Percentiles rank a stretch among this genome's conserved stretches.
These are phyloP conservation scores for Cephus cinctus DNA, from an alignment of 1,140 invertebrate species.

Conservation along the genomic window DNA sequence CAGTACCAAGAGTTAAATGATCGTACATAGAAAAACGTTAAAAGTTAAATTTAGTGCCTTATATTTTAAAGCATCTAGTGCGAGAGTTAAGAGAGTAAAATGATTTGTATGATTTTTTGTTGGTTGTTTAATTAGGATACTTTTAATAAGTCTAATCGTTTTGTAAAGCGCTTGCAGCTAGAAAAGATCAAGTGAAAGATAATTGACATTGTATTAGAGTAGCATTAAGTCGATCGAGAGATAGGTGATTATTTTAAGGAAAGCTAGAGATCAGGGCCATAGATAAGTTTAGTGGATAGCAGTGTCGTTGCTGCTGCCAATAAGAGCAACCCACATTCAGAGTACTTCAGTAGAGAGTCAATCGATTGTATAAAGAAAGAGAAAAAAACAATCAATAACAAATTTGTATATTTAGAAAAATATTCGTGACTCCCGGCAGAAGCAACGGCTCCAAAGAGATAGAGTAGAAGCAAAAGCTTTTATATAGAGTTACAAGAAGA, in stretches of 20 bases:
- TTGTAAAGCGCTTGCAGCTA: slow-evolving; percentile 40
- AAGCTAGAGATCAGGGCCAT: slow-evolving; percentile 52
- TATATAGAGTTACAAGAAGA: slow-evolving; percentile 38
- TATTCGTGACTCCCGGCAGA: slow-evolving; percentile 35
- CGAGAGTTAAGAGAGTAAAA: slow-evolving; percentile 26
- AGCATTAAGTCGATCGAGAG: slow-evolving; percentile 23
- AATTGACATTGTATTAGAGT: slow-evolving; percentile 24
- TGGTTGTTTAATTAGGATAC: slow-evolving; percentile 9
- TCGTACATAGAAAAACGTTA: slow-evolving; percentile 22
- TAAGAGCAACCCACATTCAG: no score
- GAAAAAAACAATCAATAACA: no score
- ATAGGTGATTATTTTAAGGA: slow-evolving; percentile 24
- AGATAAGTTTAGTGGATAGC: slow-evolving; percentile 46
- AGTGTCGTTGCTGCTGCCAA: slow-evolving; percentile 40
- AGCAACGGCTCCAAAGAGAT: slow-evolving; percentile 50
- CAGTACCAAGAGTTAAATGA: no score
- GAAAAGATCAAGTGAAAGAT: slow-evolving; percentile 34
- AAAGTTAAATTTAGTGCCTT: slow-evolving; percentile 29
- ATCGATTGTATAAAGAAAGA: no score
- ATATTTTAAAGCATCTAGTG: slow-evolving; percentile 29
- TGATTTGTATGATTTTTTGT: slow-evolving; percentile 16
- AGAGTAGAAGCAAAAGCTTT: slow-evolving; percentile 56
- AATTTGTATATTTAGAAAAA: no score
- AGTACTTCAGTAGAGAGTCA: no score
- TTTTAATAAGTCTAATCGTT: slow-evolving; percentile 19